A percentile compares a stretch with the other conserved stretches of the same genome.
Evolutionary conservation across 2,888 invertebrate species (phyloP).

Genomic region (Galerucella pusilla): DNA sequence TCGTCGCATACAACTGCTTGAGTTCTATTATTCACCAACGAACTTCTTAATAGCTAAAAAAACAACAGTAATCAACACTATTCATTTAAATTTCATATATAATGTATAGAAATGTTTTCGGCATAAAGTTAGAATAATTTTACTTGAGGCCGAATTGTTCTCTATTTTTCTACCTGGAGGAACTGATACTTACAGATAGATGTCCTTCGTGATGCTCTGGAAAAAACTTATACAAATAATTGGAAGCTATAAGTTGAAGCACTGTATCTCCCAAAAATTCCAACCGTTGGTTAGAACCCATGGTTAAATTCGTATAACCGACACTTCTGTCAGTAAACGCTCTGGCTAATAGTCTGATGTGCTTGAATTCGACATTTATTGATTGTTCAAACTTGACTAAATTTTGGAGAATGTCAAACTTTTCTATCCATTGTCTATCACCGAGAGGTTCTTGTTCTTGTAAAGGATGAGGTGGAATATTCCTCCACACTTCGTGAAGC

Average conservation of each 20-base stretch:
- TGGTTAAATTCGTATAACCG: constrained; percentile 94
- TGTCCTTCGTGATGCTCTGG: constrained; percentile 99
- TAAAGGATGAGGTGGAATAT: constrained; percentile 89
- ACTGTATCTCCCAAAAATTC: constrained; percentile 99
- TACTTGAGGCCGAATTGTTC: too few species aligned
- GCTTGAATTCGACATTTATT: constrained; percentile 87
- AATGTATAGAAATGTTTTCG: too few species aligned
- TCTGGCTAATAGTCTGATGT: constrained; percentile 92
- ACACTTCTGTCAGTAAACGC: constrained; percentile 97
- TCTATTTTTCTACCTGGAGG: neutral
- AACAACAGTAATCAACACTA: neutral
- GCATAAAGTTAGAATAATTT: neutral
- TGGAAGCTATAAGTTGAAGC: constrained; percentile 94
- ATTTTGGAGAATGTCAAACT: constrained; percentile 87
- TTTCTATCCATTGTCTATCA: constrained; percentile 91
- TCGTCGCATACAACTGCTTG: constrained; percentile 99
- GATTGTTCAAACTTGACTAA: constrained; percentile 89
- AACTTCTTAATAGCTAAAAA: constrained; percentile 86
- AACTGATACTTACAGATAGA: constrained; percentile 79
- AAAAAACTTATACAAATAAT: constrained; percentile 96
- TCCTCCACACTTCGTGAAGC: constrained; percentile 84
- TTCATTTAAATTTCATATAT: too few species aligned
- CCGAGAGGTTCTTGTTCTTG: constrained; percentile 95
- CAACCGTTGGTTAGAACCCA: constrained; percentile 97
- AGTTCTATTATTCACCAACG: constrained; percentile 97